A percentile compares a stretch with the other conserved stretches of the same genome.
phyloP scores from a whole-genome alignment of 2,113 vertebrate species.

The Dendrocopos noguchii region DNA sequence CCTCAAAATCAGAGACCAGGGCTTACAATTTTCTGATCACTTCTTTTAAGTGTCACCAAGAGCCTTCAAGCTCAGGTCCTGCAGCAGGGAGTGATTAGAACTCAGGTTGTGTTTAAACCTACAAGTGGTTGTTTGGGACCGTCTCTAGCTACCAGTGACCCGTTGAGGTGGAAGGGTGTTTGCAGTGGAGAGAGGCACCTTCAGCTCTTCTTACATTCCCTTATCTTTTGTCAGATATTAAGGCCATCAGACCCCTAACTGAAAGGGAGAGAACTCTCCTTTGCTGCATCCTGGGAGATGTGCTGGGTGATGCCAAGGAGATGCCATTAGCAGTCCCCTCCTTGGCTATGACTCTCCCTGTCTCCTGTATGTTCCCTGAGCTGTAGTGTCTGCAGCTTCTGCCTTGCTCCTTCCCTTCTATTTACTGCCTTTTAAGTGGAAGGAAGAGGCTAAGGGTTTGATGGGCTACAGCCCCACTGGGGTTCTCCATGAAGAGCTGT shows the following conservation, averaged over 20 bases:
- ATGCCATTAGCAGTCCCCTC: neutral
- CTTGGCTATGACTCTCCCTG: neutral
- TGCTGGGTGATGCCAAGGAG: neutral
- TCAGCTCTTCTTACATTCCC: neutral
- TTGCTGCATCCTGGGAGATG: neutral
- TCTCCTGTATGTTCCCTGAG: rapidly evolving
- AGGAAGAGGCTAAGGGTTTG: neutral
- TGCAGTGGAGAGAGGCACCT: neutral
- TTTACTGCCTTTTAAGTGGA: neutral
- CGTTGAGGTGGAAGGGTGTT: neutral
- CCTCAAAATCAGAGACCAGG: neutral
- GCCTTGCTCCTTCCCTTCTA: neutral
- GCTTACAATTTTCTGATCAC: neutral
- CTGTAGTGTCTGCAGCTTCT: neutral
- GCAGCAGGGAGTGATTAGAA: neutral
- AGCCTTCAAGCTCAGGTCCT: neutral
- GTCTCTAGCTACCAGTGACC: neutral
- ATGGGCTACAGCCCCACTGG: neutral
- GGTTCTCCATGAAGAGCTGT: neutral
- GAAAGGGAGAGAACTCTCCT: neutral
- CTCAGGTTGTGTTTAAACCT: neutral
- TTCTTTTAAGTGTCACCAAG: neutral
- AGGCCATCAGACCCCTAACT: neutral
- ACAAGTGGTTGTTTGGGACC: neutral
- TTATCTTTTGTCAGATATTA: neutral